These are phyloP conservation scores for Pseudonaja textilis DNA, from an alignment of 2,113 vertebrate genomes.

Conservation along the genomic window DNA sequence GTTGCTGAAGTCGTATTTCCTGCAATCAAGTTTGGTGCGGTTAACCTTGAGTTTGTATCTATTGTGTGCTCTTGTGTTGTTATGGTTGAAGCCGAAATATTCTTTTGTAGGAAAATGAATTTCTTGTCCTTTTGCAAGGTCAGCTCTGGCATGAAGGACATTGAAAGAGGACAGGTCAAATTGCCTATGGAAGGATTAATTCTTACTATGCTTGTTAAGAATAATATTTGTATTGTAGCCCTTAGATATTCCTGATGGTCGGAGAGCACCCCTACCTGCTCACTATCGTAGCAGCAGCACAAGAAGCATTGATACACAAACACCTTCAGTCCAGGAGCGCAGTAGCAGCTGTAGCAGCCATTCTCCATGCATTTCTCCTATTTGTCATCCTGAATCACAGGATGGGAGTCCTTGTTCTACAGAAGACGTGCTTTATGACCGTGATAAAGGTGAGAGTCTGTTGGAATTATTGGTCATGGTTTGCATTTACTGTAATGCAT, in stretches of 20 bases:
- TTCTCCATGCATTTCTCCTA: constrained; percentile 81
- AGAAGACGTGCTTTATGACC: constrained; percentile 88
- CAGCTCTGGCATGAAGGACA: background rate
- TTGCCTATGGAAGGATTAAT: background rate
- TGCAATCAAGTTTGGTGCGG: too few relatives aligned
- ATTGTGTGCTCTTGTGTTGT: too few relatives aligned
- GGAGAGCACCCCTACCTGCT: constrained; percentile 84
- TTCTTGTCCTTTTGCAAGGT: background rate
- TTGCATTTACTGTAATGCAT: constrained; percentile 57
- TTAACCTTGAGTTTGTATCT: too few relatives aligned
- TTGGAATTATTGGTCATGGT: constrained; percentile 38
- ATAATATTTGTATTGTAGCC: constrained; percentile 71
- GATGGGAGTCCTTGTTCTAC: constrained; percentile 89
- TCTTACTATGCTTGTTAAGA: constrained; percentile 11
- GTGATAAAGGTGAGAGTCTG: constrained; percentile 88
- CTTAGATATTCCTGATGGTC: constrained; percentile 86
- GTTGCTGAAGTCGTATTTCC: too few relatives aligned
- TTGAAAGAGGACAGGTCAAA: constrained; percentile 19
- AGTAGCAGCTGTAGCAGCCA: constrained; percentile 87
- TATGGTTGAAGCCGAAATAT: too few relatives aligned
- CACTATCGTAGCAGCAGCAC: constrained; percentile 86
- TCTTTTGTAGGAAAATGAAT: background rate
- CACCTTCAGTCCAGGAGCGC: constrained; percentile 82
- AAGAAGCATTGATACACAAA: constrained; percentile 90
- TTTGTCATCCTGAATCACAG: constrained; percentile 88